Conservation (phyloP, 2,797 vertebrate species). For the Aselliscus stoliczkanus region DNA sequence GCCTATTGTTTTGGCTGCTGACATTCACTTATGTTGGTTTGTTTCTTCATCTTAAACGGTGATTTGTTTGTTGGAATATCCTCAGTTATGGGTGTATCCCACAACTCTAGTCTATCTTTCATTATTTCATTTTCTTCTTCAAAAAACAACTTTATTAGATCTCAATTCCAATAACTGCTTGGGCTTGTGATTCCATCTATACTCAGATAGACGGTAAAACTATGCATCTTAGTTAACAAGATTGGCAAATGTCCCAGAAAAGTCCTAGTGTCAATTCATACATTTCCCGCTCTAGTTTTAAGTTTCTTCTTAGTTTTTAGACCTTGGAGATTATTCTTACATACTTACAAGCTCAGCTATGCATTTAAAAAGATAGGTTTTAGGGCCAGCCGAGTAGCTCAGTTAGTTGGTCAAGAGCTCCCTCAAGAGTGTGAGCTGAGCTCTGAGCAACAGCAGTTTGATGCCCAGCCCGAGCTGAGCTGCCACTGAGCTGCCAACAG, state of each 20-base stretch:
- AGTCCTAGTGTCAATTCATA: background rate
- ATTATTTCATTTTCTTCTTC: background rate
- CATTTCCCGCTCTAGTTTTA: background rate
- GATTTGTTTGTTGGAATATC: constrained; percentile 10
- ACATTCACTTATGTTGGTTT: background rate
- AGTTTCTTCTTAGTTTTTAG: constrained; percentile 15
- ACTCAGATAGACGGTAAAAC: background rate
- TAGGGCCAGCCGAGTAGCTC: no score
- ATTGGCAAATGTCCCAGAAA: constrained; percentile 1
- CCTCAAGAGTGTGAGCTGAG: no score
- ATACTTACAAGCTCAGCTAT: background rate
- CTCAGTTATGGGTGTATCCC: background rate
- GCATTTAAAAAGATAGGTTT: background rate
- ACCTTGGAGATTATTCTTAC: background rate
- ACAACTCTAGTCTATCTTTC: background rate
- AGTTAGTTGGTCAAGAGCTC: no score
- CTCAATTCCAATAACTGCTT: background rate
- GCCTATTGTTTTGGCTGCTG: background rate
- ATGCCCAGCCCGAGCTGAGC: no score
- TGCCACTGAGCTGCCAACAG: no score
- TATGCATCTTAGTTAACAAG: background rate
- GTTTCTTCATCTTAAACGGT: background rate
- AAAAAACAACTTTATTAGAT: background rate
- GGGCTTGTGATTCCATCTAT: background rate
- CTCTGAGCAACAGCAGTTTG: no score